Evolutionary conservation across 2,797 vertebrate genomes (phyloP).

Genomic region (Carduelis carduelis): DNA sequence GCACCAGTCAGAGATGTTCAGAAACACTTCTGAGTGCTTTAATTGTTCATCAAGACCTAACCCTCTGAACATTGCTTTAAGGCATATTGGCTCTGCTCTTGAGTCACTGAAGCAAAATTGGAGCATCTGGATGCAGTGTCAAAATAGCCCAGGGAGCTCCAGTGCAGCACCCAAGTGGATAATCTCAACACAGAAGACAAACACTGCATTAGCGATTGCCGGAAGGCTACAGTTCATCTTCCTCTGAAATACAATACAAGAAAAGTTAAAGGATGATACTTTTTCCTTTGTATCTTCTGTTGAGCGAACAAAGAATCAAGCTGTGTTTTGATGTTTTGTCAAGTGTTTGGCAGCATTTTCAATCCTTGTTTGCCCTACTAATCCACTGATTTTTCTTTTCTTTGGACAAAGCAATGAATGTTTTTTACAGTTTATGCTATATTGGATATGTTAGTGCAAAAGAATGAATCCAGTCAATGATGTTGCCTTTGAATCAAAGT

Average conservation of each 20-base stretch:
- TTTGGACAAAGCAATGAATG: neutral
- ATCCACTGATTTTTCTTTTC: neutral
- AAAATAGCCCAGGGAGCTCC: constrained; percentile 58
- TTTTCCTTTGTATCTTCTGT: neutral
- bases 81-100: constrained; percentile 49
- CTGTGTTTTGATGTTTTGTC: constrained; percentile 3
- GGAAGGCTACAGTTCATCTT: constrained; percentile 29
- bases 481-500: neutral
- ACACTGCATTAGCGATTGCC: constrained; percentile 34
- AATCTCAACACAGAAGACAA: constrained; percentile 55
- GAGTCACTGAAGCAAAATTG: constrained; percentile 69
- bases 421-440: neutral
- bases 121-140: constrained; percentile 68
- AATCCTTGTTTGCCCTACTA: neutral
- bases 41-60: constrained; percentile 34
- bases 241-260: constrained; percentile 27
- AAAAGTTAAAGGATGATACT: constrained; percentile 4
- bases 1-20: neutral
- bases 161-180: constrained; percentile 45
- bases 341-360: constrained; percentile 3
- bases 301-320: constrained; percentile 26
- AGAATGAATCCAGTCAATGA: neutral
- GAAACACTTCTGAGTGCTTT: constrained; percentile 13
- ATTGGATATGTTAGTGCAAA: neutral
- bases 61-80: constrained; percentile 29